Base-by-base conservation (phyloP, 2,113 vertebrate genomes). In the Mus musculus region DNA sequence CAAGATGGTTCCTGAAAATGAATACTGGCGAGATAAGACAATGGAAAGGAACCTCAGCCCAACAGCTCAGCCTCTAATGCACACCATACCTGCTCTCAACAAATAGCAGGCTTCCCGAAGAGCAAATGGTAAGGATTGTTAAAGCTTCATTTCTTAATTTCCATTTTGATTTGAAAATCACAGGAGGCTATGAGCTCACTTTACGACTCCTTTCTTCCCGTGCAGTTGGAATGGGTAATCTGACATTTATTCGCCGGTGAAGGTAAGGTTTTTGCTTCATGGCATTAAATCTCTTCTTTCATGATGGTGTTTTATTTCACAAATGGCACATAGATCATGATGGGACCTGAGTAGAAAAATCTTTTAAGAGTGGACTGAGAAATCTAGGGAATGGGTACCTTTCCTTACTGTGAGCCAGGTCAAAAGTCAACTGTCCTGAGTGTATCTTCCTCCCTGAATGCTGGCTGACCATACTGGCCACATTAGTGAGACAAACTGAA, bases 91-190 rank as follows among this genome's bases (percentile, higher is more conserved):
- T 24, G 10, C 65, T 92, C 97, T 95, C 86, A 90, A 81, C 82
- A 95, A 95, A 93, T 8, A 97, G 92, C 67, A 94, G 92, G 33
- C 81, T 95, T 78, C 75, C 90, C 67, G 94, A 93, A 97, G 76
- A 95, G 67, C 0, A n/a, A 96, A 82, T 26, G 7, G 69, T 86
- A 90, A 94, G 59, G 67, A 80, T 95, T 65, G 82, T 97, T 95
- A 95, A 97, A 77, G 11, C 39, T 89, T 89, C 7, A 0, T 77
- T 97, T 96, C 88, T 91, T 97, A 76, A 89, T 97, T 98, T 97
- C 88, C 36, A 88, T 96, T 98, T 95, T 91, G 89, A 97, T 97
- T 97, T 33, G 95, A 97, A 97, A 94, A 78, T 84, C 82, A 77
- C 42, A 88, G 72, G 36, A 56, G 69, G 72, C 33, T 46, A 17